Base-by-base conservation (phyloP, 2,888 invertebrate species). In the Amblyjoppa proteus region DNA sequence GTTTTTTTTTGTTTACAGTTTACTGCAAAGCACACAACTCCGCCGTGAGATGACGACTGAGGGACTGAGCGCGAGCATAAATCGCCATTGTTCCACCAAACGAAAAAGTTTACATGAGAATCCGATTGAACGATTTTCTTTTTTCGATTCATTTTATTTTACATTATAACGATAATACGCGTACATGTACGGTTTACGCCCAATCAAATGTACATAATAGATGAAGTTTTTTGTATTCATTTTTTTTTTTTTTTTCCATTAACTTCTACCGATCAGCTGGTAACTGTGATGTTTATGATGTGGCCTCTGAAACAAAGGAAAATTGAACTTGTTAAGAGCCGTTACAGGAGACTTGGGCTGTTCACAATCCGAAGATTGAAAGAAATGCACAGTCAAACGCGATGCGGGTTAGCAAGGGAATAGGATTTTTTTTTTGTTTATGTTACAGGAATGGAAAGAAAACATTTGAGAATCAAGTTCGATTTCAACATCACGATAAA, bases 1-100 rank as follows among this genome's bases (percentile, higher is more conserved):
- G 80, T 28, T 74, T 38, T 64, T 64, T 41, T 68, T 84, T 20
- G 38, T 68, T 84, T 92, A 87, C 88, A 94, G 94, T 94, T 78
- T 92, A 93, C 76, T 94, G 92, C 81, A 93, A 93, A 90, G 91
- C 92, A 70, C 93, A 93, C 56, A 91, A 90, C 81, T 89, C 93
- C 41, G 88, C 89, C 76, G 88, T 90, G 49, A 93, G 93, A 92
- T 93, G 92, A 93, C 92, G 89, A 75, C 89, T 87, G 34, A 90
- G 89, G 84, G 88, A 89, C 83, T 90, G 78, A 89, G 73, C 77
- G 51, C 75, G 79, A 86, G 76, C 25, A 45, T 20, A 51, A 6
- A 16, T 41, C 45, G 53, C 38, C 51, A 13, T 51, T 53, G 51
- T 71, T 53, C 28, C 41, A 56, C 41, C 25, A 25, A 38, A 61